phyloP scores from a whole-genome alignment of 2,797 vertebrate genomes.

The Micropoecilia bifurca region DNA sequence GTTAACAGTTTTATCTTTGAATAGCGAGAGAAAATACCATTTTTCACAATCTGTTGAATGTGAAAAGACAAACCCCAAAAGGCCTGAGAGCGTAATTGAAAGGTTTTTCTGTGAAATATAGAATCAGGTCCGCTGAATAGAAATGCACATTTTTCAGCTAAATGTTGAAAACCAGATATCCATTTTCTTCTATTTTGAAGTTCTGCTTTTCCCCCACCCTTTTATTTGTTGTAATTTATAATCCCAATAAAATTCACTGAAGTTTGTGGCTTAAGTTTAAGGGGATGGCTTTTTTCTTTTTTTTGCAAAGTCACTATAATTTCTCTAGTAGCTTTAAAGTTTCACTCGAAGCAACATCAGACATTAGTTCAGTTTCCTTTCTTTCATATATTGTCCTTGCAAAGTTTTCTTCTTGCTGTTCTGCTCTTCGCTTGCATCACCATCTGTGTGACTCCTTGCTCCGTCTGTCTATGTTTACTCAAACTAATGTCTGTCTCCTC shows the following conservation, averaged over 20 bases:
- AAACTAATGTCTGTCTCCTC: slow-evolving; percentile 42
- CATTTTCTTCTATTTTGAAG: background rate
- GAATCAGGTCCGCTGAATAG: background rate
- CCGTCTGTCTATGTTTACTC: slow-evolving; percentile 17
- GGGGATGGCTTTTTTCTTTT: background rate
- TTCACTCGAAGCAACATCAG: background rate
- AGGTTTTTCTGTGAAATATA: background rate
- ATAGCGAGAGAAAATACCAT: background rate
- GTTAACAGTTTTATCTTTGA: no score
- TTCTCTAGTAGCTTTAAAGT: background rate
- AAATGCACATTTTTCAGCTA: background rate
- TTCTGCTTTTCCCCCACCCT: background rate
- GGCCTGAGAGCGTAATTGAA: background rate
- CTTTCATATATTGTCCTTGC: slow-evolving; percentile 16
- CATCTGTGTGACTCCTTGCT: slow-evolving; percentile 54
- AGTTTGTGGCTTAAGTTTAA: background rate
- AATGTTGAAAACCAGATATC: background rate
- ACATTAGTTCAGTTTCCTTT: slow-evolving; percentile 17
- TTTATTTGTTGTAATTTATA: background rate
- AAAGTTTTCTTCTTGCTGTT: slow-evolving; percentile 45
- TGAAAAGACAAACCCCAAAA: background rate
- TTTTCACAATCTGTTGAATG: background rate
- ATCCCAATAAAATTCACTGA: background rate
- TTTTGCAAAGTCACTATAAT: background rate
- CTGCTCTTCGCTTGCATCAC: slow-evolving; percentile 36